These are phyloP conservation scores for Iguana delicatissima DNA, from an alignment of 2,797 vertebrate species.

Conservation along the genomic window DNA sequence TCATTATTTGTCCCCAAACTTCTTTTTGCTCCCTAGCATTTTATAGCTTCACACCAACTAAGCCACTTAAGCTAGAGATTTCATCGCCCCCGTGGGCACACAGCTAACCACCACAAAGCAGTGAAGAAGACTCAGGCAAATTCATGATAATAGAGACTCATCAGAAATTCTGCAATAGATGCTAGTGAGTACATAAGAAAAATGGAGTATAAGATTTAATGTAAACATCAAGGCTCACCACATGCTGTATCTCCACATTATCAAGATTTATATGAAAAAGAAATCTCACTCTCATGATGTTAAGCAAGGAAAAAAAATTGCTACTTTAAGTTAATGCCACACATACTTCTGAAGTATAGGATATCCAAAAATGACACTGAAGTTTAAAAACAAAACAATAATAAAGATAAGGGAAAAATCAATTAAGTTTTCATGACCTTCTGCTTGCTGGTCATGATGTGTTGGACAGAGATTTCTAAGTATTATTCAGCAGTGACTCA, in stretches of 20 bases:
- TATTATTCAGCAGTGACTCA: not conserved
- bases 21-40: no score
- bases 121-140: not conserved
- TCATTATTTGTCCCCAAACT: no score
- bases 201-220: not conserved
- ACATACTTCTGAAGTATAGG: not conserved
- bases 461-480: constrained; percentile 25
- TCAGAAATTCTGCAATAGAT: not conserved
- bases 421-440: constrained; percentile 18
- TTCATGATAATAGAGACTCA: not conserved
- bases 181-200: not conserved
- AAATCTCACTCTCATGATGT: accelerated
- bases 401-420: not conserved
- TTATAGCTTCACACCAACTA: no score
- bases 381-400: not conserved
- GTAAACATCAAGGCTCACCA: not conserved
- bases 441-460: not conserved
- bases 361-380: not conserved
- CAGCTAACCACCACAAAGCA: not conserved
- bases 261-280: not conserved
- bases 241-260: not conserved
- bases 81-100: no score
- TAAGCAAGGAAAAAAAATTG: not conserved
- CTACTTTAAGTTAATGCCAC: not conserved
- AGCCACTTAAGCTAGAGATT: no score